phyloP scores from a whole-genome alignment of 2,888 invertebrate genomes.

The Xestia xanthographa region DNA sequence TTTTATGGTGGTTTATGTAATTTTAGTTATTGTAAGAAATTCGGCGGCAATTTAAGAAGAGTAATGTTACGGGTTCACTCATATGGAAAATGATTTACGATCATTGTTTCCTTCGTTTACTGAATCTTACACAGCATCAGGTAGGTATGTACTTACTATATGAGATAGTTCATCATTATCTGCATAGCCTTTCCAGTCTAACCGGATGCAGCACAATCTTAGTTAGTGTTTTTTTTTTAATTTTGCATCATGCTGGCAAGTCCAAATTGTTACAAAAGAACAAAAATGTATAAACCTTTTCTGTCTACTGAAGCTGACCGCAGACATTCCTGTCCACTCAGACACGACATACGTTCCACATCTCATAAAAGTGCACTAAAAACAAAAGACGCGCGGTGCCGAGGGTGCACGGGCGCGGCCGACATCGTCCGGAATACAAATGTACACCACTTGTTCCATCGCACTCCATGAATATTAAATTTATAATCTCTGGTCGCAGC shows the following conservation, averaged over 20 bases:
- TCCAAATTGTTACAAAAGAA: neutral
- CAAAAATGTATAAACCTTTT: neutral
- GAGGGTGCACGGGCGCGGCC: slow-evolving; percentile 20
- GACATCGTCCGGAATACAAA: slow-evolving; percentile 54
- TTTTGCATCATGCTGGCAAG: neutral
- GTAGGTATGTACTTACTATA: no score
- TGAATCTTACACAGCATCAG: neutral
- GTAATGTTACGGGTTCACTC: neutral
- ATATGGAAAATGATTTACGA: neutral
- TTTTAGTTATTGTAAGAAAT: neutral
- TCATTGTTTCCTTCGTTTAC: neutral
- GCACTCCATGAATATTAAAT: slow-evolving; percentile 76
- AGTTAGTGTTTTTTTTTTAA: neutral
- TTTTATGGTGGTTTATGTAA: neutral
- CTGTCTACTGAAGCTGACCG: neutral
- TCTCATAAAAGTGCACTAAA: slow-evolving; percentile 52
- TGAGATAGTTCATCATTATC: neutral
- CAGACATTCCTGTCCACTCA: slow-evolving; percentile 7
- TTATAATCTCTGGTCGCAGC: slow-evolving; percentile 71
- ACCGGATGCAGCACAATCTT: neutral
- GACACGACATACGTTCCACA: slow-evolving; percentile 23
- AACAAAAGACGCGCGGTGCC: slow-evolving; percentile 50
- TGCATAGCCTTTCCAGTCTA: neutral
- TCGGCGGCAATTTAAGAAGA: neutral
- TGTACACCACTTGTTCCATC: slow-evolving; percentile 61